Evolutionary conservation across 37 sponge, comb jelly and placozoan species (phyloP).

Genomic region (Eunapius fragilis): DNA sequence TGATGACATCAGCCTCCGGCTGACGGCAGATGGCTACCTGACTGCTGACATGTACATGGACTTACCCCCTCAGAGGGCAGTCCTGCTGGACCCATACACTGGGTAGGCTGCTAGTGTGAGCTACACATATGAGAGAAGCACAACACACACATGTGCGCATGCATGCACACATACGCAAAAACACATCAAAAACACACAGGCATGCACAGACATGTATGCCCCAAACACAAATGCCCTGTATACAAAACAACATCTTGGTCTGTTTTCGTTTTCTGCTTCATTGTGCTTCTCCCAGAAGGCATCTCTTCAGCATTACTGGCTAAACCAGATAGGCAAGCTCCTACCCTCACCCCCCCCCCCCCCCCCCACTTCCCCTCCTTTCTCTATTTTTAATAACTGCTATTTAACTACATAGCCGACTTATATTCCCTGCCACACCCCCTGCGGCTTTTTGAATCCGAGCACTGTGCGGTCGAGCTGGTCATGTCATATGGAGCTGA

Average conservation of each 20-base stretch:
- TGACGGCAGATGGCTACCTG: slow-evolving; percentile 25
- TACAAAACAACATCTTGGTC: no score
- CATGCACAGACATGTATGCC: no score
- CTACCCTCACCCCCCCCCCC: no score
- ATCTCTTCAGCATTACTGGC: slow-evolving; percentile 29
- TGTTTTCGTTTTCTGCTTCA: neutral
- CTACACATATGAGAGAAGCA: no score
- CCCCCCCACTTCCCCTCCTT: no score
- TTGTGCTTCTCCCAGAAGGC: slow-evolving; percentile 40
- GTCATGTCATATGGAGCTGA: neutral
- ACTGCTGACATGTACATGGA: slow-evolving; percentile 51
- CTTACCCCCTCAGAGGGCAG: slow-evolving; percentile 39
- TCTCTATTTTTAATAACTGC: no score
- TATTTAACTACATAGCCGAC: no score
- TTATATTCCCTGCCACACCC: slow-evolving; percentile 19
- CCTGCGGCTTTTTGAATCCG: slow-evolving; percentile 33
- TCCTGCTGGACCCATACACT: slow-evolving; percentile 48
- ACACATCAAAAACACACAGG: neutral
- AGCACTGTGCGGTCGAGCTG: slow-evolving; percentile 34
- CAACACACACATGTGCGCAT: no score
- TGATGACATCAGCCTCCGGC: slow-evolving; percentile 8
- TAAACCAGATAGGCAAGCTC: neutral
- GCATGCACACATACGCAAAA: neutral
- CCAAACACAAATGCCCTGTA: no score
- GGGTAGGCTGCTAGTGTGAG: slow-evolving; percentile 17